A percentile compares a stretch with the other conserved stretches of the same genome.
These are phyloP conservation scores for Turnix velox DNA, from an alignment of 2,113 vertebrate genomes.

Conservation along the genomic window DNA sequence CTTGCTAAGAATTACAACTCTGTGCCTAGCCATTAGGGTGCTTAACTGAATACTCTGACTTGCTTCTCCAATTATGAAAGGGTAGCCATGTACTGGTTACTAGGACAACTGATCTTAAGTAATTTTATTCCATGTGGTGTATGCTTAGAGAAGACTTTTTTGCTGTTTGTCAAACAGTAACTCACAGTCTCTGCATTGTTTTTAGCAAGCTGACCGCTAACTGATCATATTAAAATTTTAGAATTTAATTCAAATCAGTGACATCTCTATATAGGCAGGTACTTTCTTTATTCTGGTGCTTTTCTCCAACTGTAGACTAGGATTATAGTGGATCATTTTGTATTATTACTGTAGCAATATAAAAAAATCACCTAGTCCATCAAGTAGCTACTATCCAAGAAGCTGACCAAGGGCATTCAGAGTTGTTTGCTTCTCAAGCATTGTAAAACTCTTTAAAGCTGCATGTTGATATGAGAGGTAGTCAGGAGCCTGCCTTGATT, in stretches of 20 bases:
- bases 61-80: neutral
- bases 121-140: neutral
- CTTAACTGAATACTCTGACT: neutral
- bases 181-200: neutral
- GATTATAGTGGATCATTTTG: conserved; percentile 45
- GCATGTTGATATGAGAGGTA: neutral
- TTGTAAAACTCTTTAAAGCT: neutral
- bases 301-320: neutral
- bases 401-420: neutral
- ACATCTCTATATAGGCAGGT: neutral
- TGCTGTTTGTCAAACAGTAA: neutral
- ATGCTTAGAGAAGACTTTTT: neutral
- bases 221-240: neutral
- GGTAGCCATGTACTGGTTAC: neutral
- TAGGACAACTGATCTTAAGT: neutral
- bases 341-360: conserved; percentile 33
- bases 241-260: neutral
- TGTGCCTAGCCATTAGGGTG: neutral
- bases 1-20: neutral
- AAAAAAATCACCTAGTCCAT: conserved; percentile 43
- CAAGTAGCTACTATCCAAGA: neutral
- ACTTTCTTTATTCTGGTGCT: conserved; percentile 6
- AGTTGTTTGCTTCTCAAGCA: conserved; percentile 24
- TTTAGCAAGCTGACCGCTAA: neutral
- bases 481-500: neutral